These are phyloP conservation scores for Adineta ricciae DNA, from an alignment of 2,888 invertebrate species.

Conservation along the genomic window DNA sequence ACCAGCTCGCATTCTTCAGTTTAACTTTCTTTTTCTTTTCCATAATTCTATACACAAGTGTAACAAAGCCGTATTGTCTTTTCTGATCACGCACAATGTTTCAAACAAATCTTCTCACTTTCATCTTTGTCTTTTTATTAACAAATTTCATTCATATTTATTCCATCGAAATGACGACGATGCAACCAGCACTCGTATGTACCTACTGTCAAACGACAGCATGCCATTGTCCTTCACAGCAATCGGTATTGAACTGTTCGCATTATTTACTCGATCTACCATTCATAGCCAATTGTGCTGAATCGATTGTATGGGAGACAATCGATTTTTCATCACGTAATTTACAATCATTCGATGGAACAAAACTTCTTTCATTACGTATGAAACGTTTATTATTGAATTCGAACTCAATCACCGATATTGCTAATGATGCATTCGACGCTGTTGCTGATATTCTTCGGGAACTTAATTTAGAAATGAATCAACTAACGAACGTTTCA, in stretches of 20 bases:
- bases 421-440: neutral
- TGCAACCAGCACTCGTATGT: neutral
- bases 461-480: neutral
- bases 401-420: neutral
- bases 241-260: neutral
- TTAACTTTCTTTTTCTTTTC: neutral
- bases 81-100: neutral
- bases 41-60: neutral
- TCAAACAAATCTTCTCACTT: neutral
- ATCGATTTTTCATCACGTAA: conserved; percentile 14
- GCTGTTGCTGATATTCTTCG: neutral
- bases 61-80: neutral
- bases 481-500: neutral
- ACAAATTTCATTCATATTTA: neutral
- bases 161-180: neutral
- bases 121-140: neutral
- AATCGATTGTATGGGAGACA: neutral
- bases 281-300: neutral
- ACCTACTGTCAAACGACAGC: neutral
- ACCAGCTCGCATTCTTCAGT: neutral
- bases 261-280: neutral
- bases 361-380: neutral
- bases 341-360: neutral
- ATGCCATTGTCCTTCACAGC: neutral
- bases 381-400: conserved; percentile 2